phyloP scores from a whole-genome alignment of 2,113 vertebrate genomes.

The Callipepla californica region DNA sequence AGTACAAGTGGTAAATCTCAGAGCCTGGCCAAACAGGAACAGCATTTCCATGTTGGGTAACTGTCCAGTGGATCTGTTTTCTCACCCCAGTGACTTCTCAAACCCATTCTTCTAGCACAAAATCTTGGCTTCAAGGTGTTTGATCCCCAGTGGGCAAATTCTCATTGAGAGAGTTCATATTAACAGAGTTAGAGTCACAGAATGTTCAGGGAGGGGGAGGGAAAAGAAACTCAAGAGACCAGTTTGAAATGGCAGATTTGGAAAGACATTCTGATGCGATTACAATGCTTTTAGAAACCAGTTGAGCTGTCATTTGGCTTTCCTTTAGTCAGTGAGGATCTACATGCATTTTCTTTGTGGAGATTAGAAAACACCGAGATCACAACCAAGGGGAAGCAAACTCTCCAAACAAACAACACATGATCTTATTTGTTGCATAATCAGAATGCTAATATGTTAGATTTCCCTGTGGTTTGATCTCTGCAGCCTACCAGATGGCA shows the following conservation, averaged over 20 bases:
- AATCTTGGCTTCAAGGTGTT: neutral
- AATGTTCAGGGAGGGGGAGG: neutral
- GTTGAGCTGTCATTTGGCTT: neutral
- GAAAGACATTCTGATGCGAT: neutral
- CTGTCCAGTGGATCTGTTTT: neutral
- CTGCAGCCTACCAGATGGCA: neutral
- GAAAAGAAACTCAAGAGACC: too few species aligned
- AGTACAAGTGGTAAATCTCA: conserved; percentile 5
- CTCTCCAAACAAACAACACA: neutral
- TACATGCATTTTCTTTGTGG: neutral
- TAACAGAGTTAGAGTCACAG: neutral
- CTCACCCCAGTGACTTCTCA: neutral
- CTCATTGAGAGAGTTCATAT: neutral
- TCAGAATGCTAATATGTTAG: neutral
- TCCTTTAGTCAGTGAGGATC: neutral
- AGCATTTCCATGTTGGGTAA: neutral
- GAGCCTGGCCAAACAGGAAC: neutral
- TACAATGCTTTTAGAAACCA: neutral
- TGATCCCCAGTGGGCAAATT: fast-evolving
- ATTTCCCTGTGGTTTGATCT: neutral
- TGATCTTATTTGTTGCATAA: neutral
- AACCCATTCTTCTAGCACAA: neutral
- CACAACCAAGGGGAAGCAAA: neutral
- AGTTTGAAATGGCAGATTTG: neutral
- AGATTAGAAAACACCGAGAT: neutral